Percentiles rank a stretch among this genome's conserved stretches.
Evolutionary conservation across 2,797 vertebrate genomes (phyloP).

Genomic region (Thripadectes ignobilis): DNA sequence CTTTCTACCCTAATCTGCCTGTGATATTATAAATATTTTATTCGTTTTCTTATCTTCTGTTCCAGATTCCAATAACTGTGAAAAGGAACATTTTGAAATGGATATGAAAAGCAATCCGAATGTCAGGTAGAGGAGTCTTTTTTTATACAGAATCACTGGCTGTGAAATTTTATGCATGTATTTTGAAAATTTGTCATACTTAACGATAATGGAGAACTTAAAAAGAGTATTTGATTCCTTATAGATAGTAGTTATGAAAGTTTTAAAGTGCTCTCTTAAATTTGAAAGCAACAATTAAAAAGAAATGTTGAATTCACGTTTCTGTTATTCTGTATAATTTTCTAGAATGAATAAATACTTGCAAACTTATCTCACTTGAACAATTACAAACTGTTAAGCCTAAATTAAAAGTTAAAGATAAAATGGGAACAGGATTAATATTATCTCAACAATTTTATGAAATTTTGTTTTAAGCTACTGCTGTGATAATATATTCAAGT

Average conservation of each 20-base stretch:
- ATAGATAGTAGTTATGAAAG: not conserved
- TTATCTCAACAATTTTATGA: not conserved
- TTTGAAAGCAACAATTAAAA: not conserved
- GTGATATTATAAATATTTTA: constrained; percentile 51
- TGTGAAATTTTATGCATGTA: not conserved
- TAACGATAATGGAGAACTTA: not conserved
- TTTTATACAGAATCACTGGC: not conserved
- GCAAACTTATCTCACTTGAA: not conserved
- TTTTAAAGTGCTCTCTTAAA: not conserved
- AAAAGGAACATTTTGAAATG: constrained; percentile 67
- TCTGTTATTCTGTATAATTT: not conserved
- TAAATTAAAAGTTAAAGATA: not conserved
- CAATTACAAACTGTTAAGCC: not conserved
- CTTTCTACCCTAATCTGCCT: constrained; percentile 29
- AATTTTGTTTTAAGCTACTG: not conserved
- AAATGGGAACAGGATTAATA: not conserved
- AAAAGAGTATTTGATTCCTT: not conserved
- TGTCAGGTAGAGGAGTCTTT: constrained; percentile 70
- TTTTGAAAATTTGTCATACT: constrained; percentile 7
- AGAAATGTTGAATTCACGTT: not conserved
- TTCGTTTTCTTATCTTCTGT: constrained; percentile 67
- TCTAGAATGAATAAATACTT: not conserved
- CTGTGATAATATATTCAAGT: not conserved
- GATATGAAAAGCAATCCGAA: constrained; percentile 68
- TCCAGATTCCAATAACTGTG: constrained; percentile 72